Evolutionary conservation across 2,113 vertebrate genomes (phyloP).

Genomic region (Capreolus pygargus): DNA sequence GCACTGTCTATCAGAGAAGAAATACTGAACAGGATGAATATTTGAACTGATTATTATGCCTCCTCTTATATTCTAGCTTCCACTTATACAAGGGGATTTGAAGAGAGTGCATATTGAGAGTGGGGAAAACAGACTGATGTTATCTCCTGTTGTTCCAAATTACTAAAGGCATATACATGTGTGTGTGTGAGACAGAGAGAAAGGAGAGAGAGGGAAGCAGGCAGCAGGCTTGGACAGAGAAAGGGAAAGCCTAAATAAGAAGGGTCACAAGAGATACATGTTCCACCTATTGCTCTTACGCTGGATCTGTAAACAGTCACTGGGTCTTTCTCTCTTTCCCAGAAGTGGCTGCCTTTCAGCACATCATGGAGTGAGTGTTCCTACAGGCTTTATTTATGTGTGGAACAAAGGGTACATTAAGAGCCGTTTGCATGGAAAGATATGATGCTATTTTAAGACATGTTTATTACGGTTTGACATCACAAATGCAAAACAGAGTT

Average conservation of each 20-base stretch:
- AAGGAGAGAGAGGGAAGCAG: background rate
- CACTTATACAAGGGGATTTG: background rate
- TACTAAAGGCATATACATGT: background rate
- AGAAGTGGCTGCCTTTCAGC: background rate
- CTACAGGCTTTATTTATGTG: background rate
- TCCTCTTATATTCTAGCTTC: background rate
- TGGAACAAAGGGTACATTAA: background rate
- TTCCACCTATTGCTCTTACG: background rate
- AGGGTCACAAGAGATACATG: background rate
- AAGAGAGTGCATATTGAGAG: background rate
- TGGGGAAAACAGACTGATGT: background rate
- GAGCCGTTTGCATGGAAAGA: background rate
- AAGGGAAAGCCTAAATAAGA: background rate
- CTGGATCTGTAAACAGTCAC: background rate
- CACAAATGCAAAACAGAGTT: background rate
- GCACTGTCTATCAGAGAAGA: background rate
- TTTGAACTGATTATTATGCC: background rate
- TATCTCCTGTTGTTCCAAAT: background rate
- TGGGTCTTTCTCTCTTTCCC: background rate
- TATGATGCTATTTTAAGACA: slow-evolving; percentile 29
- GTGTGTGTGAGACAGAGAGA: background rate
- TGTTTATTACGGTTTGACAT: slow-evolving; percentile 36
- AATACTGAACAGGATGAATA: background rate
- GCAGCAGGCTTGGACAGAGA: background rate
- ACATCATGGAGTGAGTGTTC: background rate